These are phyloP conservation scores for Tipula helvola DNA, from an alignment of 2,888 invertebrate species.

Conservation along the genomic window DNA sequence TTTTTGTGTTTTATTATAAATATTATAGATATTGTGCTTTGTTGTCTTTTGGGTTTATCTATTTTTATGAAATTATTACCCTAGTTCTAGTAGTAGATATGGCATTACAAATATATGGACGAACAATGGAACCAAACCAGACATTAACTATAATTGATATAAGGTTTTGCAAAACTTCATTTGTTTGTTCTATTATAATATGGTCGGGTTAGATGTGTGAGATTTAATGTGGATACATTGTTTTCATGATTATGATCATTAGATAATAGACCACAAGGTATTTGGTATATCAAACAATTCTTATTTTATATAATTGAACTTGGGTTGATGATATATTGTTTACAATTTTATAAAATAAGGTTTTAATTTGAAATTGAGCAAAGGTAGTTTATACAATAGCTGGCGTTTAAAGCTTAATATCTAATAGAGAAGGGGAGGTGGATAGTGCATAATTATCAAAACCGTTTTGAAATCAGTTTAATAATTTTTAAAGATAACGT, in stretches of 20 bases:
- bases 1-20: not conserved
- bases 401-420: too few species aligned
- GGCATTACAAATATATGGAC: not conserved
- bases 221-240: not conserved
- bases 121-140: not conserved
- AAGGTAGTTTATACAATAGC: too few species aligned
- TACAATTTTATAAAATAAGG: too few species aligned
- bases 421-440: too few species aligned
- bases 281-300: not conserved
- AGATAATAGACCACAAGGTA: not conserved
- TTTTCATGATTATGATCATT: not conserved
- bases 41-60: not conserved
- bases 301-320: too few species aligned
- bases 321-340: too few species aligned
- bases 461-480: too few species aligned
- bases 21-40: not conserved
- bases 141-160: not conserved
- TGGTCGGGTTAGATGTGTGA: not conserved
- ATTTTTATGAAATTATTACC: not conserved
- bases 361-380: too few species aligned
- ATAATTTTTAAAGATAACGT: too few species aligned
- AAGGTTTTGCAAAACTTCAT: not conserved
- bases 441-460: too few species aligned
- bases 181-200: not conserved
- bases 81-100: not conserved